Conservation (phyloP, 2,888 invertebrate species). For the Caenorhabditis sulstoni region DNA sequence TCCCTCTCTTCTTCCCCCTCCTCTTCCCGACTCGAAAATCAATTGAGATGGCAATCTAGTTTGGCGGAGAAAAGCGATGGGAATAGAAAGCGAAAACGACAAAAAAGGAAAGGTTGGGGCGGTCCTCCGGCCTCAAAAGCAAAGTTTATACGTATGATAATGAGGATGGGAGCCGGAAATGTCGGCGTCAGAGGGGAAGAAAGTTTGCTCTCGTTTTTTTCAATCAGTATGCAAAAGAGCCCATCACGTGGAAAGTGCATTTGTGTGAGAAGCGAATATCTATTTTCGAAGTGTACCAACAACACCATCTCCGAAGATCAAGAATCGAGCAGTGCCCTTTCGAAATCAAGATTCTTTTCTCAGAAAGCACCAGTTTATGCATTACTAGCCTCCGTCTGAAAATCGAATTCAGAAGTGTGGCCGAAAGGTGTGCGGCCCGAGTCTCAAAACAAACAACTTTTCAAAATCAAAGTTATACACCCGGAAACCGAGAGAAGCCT, state of each 20-base stretch:
- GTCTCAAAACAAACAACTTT: constrained; percentile 16
- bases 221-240: constrained; percentile 52
- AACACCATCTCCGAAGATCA: constrained; percentile 17
- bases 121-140: constrained; percentile 3
- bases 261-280: constrained; percentile 7
- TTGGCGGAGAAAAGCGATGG: neutral
- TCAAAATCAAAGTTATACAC: constrained; percentile 1
- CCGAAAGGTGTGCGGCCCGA: constrained; percentile 26
- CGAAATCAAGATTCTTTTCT: constrained; percentile 10
- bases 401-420: constrained; percentile 36
- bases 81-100: neutral
- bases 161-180: constrained; percentile 42
- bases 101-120: constrained; percentile 4
- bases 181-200: constrained; percentile 7
- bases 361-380: constrained; percentile 16
- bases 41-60: constrained; percentile 29
- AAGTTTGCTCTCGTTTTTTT: neutral
- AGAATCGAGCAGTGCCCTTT: constrained; percentile 16
- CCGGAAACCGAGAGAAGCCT: constrained; percentile 2
- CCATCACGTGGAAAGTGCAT: constrained; percentile 37
- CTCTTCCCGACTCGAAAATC: constrained; percentile 31
- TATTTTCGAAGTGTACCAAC: constrained; percentile 16
- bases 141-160: constrained; percentile 39
- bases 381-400: constrained; percentile 19
- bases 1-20: constrained; percentile 13